These are phyloP conservation scores for Chrysochloris asiatica DNA, from an alignment of 2,113 vertebrate species.

Conservation along the genomic window DNA sequence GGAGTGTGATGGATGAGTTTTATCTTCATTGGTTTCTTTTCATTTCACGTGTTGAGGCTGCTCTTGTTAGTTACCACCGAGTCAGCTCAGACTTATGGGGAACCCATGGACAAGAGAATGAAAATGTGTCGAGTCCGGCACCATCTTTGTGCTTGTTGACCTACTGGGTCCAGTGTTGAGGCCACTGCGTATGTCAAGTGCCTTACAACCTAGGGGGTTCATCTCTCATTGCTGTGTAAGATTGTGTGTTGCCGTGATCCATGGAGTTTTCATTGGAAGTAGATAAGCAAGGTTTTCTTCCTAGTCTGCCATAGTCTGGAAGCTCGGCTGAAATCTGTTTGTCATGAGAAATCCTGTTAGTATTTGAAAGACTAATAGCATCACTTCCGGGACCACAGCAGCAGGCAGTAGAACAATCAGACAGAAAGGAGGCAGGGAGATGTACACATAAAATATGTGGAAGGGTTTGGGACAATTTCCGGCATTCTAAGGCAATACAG, in stretches of 20 bases:
- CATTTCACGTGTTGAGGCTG: neutral
- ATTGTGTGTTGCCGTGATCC: neutral
- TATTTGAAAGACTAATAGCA: neutral
- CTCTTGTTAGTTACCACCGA: neutral
- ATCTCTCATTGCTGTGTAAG: neutral
- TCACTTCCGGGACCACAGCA: neutral
- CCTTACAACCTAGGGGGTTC: neutral
- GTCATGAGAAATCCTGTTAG: neutral
- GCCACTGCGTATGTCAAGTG: neutral
- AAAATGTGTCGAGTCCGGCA: neutral
- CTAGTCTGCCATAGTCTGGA: neutral
- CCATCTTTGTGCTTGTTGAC: neutral
- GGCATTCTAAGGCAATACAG: too few relatives aligned
- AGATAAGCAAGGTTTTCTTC: neutral
- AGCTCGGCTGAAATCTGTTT: neutral
- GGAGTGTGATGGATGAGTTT: too few relatives aligned
- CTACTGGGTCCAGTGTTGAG: neutral
- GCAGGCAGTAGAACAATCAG: neutral
- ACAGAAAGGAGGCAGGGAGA: neutral
- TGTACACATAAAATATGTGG: neutral
- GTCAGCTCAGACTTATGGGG: neutral
- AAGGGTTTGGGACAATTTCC: neutral
- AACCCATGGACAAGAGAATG: neutral
- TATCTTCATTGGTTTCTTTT: too few relatives aligned
- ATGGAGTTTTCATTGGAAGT: neutral